A percentile compares a stretch with the other conserved stretches of the same genome.
Evolutionary conservation across 2,888 invertebrate genomes (phyloP).

Genomic region (Chrysolina oricalcia): DNA sequence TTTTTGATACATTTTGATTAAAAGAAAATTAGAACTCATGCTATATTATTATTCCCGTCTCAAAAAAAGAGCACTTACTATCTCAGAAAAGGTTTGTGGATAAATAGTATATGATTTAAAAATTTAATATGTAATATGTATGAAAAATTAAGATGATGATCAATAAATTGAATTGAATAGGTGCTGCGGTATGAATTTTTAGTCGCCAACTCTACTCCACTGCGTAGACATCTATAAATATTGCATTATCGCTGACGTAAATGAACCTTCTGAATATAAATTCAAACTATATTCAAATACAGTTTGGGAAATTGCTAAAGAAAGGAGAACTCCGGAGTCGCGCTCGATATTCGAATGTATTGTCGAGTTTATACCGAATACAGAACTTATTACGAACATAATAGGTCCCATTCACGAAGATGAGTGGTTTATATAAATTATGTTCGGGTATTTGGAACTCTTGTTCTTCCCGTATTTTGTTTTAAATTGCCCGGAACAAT

Average conservation of each 20-base stretch:
- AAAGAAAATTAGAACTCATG: too few relatives aligned
- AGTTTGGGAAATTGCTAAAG: constrained; percentile 30
- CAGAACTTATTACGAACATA: constrained; percentile 49
- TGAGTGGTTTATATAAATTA: constrained; percentile 52
- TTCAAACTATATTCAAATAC: constrained; percentile 27
- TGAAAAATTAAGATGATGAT: too few relatives aligned
- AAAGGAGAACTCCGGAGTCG: constrained; percentile 20
- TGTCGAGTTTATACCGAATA: constrained; percentile 51
- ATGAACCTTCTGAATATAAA: constrained; percentile 30
- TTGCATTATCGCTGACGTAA: constrained; percentile 37
- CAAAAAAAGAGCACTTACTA: too few relatives aligned
- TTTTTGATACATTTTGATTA: too few relatives aligned
- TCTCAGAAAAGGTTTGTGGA: too few relatives aligned
- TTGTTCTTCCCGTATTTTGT: constrained; percentile 43
- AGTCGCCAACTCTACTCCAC: neutral
- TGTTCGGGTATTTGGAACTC: constrained; percentile 45
- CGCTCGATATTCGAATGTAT: constrained; percentile 42
- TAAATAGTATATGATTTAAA: too few relatives aligned
- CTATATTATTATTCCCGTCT: too few relatives aligned
- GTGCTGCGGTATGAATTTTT: too few relatives aligned
- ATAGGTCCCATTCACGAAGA: constrained; percentile 49
- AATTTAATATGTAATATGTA: too few relatives aligned
- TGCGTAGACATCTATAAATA: constrained; percentile 31
- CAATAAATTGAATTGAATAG: too few relatives aligned
- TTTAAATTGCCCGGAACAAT: constrained; percentile 47